A percentile compares a stretch with the other conserved stretches of the same genome.
Conservation (phyloP, 2,888 invertebrate species). For the Tuberolachnus salignus region DNA sequence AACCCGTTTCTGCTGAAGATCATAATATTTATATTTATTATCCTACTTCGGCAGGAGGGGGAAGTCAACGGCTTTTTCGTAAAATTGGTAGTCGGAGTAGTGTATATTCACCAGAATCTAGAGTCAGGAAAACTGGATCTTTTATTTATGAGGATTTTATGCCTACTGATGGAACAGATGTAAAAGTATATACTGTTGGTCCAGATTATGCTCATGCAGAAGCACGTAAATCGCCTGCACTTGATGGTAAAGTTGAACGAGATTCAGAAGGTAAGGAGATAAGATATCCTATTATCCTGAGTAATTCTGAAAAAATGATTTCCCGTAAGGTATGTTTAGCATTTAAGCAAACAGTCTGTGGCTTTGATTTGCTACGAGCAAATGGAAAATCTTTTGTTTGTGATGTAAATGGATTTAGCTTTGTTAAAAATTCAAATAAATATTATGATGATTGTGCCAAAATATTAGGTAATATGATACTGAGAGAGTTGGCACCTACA, state of each 20-base stretch:
- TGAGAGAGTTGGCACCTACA: slow-evolving; percentile 91
- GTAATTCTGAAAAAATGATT: slow-evolving; percentile 95
- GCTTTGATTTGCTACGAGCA: slow-evolving; percentile 96
- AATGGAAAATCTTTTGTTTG: slow-evolving; percentile 99
- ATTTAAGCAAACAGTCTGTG: slow-evolving; percentile 98
- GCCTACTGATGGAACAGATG: slow-evolving; percentile 95
- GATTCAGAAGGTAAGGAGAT: slow-evolving; percentile 98
- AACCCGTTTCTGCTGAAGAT: slow-evolving; percentile 98
- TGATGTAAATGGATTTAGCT: slow-evolving; percentile 99
- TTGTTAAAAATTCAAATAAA: slow-evolving; percentile 99
- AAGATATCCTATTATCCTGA: slow-evolving; percentile 96
- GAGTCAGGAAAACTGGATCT: slow-evolving; percentile 95
- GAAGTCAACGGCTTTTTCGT: slow-evolving; percentile 94
- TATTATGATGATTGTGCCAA: slow-evolving; percentile 99
- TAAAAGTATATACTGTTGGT: slow-evolving; percentile 92
- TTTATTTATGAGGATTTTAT: slow-evolving; percentile 99
- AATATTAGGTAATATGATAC: slow-evolving; percentile 96
- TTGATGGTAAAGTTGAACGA: slow-evolving; percentile 97
- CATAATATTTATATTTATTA: slow-evolving; percentile 99
- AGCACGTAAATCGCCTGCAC: slow-evolving; percentile 96
- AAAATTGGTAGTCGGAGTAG: slow-evolving; percentile 99
- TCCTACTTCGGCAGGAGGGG: slow-evolving; percentile 97
- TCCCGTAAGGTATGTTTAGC: slow-evolving; percentile 96
- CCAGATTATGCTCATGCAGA: slow-evolving; percentile 99
- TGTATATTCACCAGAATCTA: slow-evolving; percentile 95